phyloP scores from a whole-genome alignment of 2,888 invertebrate genomes.

The Epinotia nisella region DNA sequence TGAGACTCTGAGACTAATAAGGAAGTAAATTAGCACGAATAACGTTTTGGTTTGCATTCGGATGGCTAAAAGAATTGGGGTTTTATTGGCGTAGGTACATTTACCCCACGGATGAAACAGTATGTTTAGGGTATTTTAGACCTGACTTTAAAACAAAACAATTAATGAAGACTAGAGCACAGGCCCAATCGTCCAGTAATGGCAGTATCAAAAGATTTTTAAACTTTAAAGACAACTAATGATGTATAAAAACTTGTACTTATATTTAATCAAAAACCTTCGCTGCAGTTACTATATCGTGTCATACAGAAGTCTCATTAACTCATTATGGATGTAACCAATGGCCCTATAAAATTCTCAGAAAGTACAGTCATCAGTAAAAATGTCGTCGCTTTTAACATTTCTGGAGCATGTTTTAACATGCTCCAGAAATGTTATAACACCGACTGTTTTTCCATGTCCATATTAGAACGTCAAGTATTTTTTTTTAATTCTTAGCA shows the following conservation, averaged over 20 bases:
- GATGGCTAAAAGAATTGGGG: not conserved
- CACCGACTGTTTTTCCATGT: not conserved
- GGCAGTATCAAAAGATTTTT: no score
- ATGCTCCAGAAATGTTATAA: not conserved
- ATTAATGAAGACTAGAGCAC: not conserved
- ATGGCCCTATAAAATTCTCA: not conserved
- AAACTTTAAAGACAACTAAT: not conserved
- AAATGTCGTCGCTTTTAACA: not conserved
- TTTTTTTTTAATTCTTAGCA: no score
- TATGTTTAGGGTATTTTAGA: not conserved
- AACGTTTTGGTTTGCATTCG: not conserved
- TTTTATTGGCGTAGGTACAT: not conserved
- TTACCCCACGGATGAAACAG: not conserved
- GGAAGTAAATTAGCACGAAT: constrained; percentile 3
- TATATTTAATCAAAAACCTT: not conserved
- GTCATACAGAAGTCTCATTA: not conserved
- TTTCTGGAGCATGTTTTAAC: no score
- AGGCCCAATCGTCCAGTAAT: no score
- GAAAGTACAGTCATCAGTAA: not conserved
- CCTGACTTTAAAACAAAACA: not conserved
- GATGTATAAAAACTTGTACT: not conserved
- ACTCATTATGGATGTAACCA: not conserved
- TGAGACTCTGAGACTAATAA: not conserved
- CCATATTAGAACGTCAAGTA: no score
- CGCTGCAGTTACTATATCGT: no score